These are phyloP conservation scores for Phocides pigmalion DNA, from an alignment of 1,140 invertebrate species.

Conservation along the genomic window DNA sequence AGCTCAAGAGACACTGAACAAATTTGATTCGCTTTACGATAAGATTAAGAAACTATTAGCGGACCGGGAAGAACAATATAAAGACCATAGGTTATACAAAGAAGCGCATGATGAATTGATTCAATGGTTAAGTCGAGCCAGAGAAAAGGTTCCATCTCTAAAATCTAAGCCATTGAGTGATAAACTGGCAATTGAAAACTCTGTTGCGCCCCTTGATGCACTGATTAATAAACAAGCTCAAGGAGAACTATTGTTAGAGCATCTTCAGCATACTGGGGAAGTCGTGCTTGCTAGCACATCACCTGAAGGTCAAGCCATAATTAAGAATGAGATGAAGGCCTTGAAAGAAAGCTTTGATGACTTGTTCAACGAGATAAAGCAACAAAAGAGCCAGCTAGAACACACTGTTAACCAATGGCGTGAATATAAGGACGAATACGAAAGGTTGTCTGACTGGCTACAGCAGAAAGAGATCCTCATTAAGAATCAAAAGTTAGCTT, in stretches of 20 bases:
- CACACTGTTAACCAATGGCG: constrained; percentile 92
- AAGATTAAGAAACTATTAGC: constrained; percentile 89
- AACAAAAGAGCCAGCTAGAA: constrained; percentile 93
- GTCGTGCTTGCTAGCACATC: constrained; percentile 94
- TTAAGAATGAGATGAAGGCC: constrained; percentile 93
- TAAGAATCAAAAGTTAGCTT: constrained; percentile 94
- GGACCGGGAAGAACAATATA: constrained; percentile 93
- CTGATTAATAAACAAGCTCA: constrained; percentile 95
- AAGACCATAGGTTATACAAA: constrained; percentile 94
- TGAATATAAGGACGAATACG: constrained; percentile 96
- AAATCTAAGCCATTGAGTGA: constrained; percentile 94
- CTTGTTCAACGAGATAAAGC: constrained; percentile 93
- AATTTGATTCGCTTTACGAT: constrained; percentile 89
- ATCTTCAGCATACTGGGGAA: constrained; percentile 93
- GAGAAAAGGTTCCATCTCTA: constrained; percentile 94
- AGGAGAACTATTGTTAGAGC: constrained; percentile 94
- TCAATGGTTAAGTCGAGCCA: constrained; percentile 92
- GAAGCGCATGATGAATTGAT: constrained; percentile 95
- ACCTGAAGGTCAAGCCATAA: constrained; percentile 90
- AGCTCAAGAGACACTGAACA: constrained; percentile 92
- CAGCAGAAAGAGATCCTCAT: constrained; percentile 96
- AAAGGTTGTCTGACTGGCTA: constrained; percentile 95
- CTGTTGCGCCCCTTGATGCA: constrained; percentile 93
- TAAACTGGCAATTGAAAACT: constrained; percentile 94
- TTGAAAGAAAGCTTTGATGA: constrained; percentile 93